These are phyloP conservation scores for Pithys albifrons DNA, from an alignment of 2,113 vertebrate species.

Conservation along the genomic window DNA sequence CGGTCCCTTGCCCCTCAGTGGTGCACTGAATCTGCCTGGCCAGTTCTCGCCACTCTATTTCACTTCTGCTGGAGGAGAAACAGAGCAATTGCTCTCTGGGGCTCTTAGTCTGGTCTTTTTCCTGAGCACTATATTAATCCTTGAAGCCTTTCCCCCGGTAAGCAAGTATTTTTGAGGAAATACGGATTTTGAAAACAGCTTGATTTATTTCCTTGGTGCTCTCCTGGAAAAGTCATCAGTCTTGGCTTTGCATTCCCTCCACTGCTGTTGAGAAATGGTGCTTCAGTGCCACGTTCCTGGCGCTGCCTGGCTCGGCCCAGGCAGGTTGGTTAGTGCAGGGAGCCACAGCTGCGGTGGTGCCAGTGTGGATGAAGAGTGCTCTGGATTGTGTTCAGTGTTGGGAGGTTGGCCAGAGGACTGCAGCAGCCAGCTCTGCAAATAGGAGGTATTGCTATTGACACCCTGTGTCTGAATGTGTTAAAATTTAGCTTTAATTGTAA, in stretches of 20 bases:
- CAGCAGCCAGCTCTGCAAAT: neutral
- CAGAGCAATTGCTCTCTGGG: neutral
- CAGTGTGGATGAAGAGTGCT: neutral
- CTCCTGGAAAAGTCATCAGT: neutral
- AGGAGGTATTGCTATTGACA: neutral
- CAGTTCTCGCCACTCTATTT: neutral
- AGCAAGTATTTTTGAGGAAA: neutral
- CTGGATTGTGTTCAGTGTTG: fast-evolving
- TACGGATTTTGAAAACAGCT: fast-evolving
- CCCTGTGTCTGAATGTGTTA: neutral
- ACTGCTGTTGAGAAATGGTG: neutral
- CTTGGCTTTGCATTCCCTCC: neutral
- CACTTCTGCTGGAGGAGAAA: neutral
- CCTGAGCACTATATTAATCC: neutral
- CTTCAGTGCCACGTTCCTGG: neutral
- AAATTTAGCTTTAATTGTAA: neutral
- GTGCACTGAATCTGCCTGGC: neutral
- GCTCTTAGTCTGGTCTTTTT: neutral
- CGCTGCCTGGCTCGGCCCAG: fast-evolving
- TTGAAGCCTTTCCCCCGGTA: neutral
- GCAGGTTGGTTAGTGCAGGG: neutral
- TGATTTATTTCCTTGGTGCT: neutral
- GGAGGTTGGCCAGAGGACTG: neutral
- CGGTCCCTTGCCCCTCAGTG: fast-evolving
- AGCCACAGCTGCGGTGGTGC: neutral